Base-by-base conservation (phyloP, 2,888 invertebrate species). In the Drosophila hamatofila region DNA sequence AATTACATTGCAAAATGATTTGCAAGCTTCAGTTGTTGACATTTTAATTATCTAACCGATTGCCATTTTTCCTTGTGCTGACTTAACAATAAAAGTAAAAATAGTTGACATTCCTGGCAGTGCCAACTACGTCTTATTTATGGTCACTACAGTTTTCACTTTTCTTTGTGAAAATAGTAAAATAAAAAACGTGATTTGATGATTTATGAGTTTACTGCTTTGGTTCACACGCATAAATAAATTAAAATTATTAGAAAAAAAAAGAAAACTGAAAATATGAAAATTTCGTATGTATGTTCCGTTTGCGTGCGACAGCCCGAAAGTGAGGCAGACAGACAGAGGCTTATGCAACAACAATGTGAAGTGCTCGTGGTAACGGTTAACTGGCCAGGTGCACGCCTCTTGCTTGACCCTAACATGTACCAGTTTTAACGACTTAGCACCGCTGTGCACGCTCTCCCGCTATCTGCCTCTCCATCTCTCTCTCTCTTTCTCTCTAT, bases 171-270 rank as follows among this genome's bases (percentile, higher is more conserved):
- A 49, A n/a, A 35, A 52, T 39, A 44, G 3, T 30, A 30, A 11
- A 14, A 64, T n/a, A 2, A 18, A 11, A 62, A 72, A 56, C 63
- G 59, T 54, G 51, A 49, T 54, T 51, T 54, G 33, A 65, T 68
- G 66, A 81, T 83, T 81, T 83, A 83, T 70, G 75, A 70, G 52
- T 54, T 46, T 52, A 54, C 61, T 58, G 64, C 33, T 60, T 71
- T 52, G 58, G 66, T 87, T 84, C 84, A 87, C 87, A 87, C 84
- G 82, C 87, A 84, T 78, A 81, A 87, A 80, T 75, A 81, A 77
- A 73, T 68, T 75, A 56, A 67, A 80, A 78, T 81, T 75, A 78
- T 75, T 73, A 69, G 75, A 80, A 73, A 69, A n/a, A 27, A 63
- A 49, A 66, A 37, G 55, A 69, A 81, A 81, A 68, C 39, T 64